Percentiles rank a stretch among this genome's conserved stretches.
phyloP scores from a whole-genome alignment of 2,113 vertebrate species.

The Mohoua ochrocephala region DNA sequence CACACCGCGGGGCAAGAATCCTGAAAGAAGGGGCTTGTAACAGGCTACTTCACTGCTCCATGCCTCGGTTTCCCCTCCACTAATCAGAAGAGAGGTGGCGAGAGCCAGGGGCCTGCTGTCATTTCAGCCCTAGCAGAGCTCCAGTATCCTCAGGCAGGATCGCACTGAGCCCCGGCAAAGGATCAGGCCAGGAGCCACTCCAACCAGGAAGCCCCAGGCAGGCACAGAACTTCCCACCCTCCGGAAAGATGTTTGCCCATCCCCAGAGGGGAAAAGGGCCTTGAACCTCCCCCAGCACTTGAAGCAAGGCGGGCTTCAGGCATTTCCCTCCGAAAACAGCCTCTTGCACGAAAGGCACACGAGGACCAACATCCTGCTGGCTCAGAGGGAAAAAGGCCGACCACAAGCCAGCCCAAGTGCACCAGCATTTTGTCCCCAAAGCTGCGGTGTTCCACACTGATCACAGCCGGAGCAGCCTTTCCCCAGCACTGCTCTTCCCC shows the following conservation, averaged over 20 bases:
- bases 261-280: background rate
- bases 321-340: background rate
- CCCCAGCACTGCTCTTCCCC: background rate
- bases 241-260: background rate
- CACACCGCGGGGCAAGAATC: fast-evolving
- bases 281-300: background rate
- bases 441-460: background rate
- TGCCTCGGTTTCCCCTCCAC: background rate
- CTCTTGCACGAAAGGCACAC: background rate
- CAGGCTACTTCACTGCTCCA: fast-evolving
- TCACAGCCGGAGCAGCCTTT: background rate
- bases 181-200: background rate
- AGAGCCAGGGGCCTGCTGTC: background rate
- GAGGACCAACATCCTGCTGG: background rate
- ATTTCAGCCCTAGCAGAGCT: background rate
- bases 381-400: background rate
- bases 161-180: background rate
- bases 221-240: background rate
- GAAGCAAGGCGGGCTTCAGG: background rate
- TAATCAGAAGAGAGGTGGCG: background rate
- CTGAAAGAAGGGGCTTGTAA: background rate
- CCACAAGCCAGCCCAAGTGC: background rate
- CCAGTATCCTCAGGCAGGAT: fast-evolving
- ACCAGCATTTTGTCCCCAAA: background rate
- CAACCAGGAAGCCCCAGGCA: background rate